Conservation (phyloP, 1,140 invertebrate genomes). For the Tachypleus tridentatus region DNA sequence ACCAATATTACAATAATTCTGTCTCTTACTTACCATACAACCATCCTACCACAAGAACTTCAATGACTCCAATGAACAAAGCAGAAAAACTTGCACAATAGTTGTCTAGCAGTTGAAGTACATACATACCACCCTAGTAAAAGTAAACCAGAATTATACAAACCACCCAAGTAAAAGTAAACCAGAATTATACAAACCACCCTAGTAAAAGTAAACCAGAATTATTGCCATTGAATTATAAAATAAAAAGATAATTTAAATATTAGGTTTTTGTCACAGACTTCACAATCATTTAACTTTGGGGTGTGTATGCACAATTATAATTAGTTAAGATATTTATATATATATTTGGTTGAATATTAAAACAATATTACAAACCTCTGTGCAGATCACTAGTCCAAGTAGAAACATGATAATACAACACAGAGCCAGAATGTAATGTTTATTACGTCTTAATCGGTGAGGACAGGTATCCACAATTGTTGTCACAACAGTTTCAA, state of each 20-base stretch:
- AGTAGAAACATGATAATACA: constrained; percentile 34
- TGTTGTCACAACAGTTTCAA: constrained; percentile 30
- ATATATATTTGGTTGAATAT: no score
- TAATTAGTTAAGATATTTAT: no score
- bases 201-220: no score
- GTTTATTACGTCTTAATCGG: constrained; percentile 22
- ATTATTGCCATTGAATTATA: no score
- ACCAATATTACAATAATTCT: no score
- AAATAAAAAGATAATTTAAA: no score
- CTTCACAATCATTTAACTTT: no score
- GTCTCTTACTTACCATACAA: constrained; percentile 44
- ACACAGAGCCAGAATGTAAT: constrained; percentile 26
- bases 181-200: constrained; percentile 34
- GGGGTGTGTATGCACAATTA: no score
- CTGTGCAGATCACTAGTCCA: constrained; percentile 38
- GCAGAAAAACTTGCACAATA: constrained; percentile 40
- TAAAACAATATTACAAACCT: constrained; percentile 27
- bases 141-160: no score
- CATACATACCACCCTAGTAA: constrained; percentile 34
- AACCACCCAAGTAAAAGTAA: neutral
- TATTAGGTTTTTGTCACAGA: no score
- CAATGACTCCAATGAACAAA: constrained; percentile 42
- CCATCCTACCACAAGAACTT: constrained; percentile 66
- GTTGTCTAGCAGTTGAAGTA: constrained; percentile 41
- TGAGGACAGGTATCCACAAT: constrained; percentile 28